A percentile compares a stretch with the other conserved stretches of the same genome.
phyloP scores from a whole-genome alignment of 2,888 invertebrate genomes.

The Oligia strigilis region DNA sequence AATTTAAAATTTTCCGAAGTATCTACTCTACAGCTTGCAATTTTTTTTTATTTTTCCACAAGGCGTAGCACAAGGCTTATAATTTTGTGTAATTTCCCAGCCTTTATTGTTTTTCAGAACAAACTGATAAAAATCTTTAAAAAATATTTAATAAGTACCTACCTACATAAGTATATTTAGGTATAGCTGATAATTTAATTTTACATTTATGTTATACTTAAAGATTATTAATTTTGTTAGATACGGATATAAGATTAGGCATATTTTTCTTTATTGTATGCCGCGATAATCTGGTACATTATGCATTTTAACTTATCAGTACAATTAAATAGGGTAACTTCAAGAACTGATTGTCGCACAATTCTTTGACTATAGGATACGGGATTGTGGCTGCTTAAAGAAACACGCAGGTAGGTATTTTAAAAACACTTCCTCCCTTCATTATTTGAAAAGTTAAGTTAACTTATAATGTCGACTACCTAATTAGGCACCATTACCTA shows the following conservation, averaged over 20 bases:
- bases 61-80: neutral
- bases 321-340: conserved; percentile 20
- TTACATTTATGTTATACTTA: conserved; percentile 53
- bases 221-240: conserved; percentile 56
- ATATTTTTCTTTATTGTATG: conserved; percentile 51
- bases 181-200: conserved; percentile 58
- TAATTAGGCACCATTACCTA: neutral
- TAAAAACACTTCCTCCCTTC: too few relatives aligned
- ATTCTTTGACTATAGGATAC: conserved; percentile 1
- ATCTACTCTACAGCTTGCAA: too few relatives aligned
- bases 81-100: conserved; percentile 1
- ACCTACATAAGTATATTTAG: conserved; percentile 18
- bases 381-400: neutral
- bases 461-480: neutral
- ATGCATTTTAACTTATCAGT: conserved; percentile 51
- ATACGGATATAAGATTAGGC: conserved; percentile 56
- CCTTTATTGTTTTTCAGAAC: conserved; percentile 28
- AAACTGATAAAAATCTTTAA: conserved; percentile 41
- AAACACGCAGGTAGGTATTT: neutral
- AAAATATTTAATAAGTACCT: conserved; percentile 7
- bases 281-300: conserved; percentile 54
- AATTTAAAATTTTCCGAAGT: neutral
- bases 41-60: neutral
- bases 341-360: conserved; percentile 13
- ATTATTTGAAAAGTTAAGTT: neutral